Evolutionary conservation across 2,888 invertebrate genomes (phyloP), one percentile per base, ranked within the genome.

Genomic region (Hirtodrosophila alboralis): DNA sequence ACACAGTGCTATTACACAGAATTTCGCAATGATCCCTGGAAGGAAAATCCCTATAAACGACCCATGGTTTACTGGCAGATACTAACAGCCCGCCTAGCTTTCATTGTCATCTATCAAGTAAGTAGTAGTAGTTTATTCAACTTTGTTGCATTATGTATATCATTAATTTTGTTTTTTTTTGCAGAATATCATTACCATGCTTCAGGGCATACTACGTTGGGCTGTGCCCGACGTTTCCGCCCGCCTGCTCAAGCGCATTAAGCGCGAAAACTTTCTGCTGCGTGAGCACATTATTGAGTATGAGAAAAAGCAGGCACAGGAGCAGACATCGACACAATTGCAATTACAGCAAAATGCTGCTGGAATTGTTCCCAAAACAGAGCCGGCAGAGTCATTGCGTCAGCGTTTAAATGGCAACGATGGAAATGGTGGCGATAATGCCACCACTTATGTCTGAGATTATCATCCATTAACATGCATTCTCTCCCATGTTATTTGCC

Each of bases 141-240:
- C 10, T n/a, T n/a, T 26, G 10, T 14, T 23, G 1, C 8, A 21
- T n/a, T 27, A 9, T 7, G 4, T 16, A 33, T 4, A 27, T 5
- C 10, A n/a, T 8, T 7, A 18, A 18, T 30, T 1, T 23, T 1
- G 1, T 6, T 18, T 23, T 44, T 27, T 10, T 14, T 41, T 86
- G n/a, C 88, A 96, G 93, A 96, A 96, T 89, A 89, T 95, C 9
- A 95, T 96, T 26, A 92, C 94, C 33, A 91, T 95, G 54, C 91
- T 95, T 43, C 94, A 95, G 67, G 94, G 94, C 74, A 89, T 93
- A 6, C 92, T 96, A 3, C 93, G 95, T 52, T 96, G 95, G 94
- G 90, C 94, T 13, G 95, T 96, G 70, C 95, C 96, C 0, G 96
- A 96, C 87, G 92, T 94, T 31, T 95, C 96, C 0, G 91, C 92